Evolutionary conservation across 1,140 invertebrate genomes (phyloP).

Genomic region (Philotrypesis tridentata): DNA sequence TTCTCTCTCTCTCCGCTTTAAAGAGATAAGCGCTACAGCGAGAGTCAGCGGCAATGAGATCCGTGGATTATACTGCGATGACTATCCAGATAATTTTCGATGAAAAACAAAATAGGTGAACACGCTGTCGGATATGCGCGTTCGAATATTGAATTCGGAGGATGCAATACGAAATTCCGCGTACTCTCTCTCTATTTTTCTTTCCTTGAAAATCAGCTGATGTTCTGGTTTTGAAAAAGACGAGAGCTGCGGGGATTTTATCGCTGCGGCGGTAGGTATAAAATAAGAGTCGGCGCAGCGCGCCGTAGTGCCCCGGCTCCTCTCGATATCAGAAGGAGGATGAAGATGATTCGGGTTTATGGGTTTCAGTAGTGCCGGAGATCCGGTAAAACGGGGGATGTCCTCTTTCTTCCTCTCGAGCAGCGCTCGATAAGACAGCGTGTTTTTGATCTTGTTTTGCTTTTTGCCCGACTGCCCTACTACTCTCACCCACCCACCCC

Average conservation of each 20-base stretch:
- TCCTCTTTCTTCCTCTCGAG: background rate
- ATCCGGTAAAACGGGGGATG: background rate
- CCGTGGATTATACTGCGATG: no score
- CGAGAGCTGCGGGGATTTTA: background rate
- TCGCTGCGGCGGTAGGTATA: no score
- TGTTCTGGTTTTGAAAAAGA: background rate
- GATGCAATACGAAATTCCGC: no score
- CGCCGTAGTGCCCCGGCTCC: background rate
- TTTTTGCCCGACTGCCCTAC: no score
- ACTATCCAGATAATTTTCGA: no score
- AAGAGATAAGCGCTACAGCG: background rate
- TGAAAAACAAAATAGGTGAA: no score
- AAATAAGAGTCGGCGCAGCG: no score
- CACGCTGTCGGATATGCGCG: no score
- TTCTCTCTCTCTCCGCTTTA: background rate
- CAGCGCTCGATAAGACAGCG: constrained; percentile 4
- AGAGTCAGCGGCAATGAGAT: no score
- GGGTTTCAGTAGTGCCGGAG: constrained; percentile 1
- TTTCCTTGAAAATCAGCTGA: background rate
- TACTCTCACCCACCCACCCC: no score
- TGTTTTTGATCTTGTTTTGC: background rate
- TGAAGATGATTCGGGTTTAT: constrained; percentile 31
- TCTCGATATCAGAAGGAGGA: constrained; percentile 15
- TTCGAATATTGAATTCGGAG: background rate
- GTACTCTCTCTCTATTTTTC: background rate